These are phyloP conservation scores for Lacerta viridis DNA, from an alignment of 2,797 vertebrate species.

Conservation along the genomic window DNA sequence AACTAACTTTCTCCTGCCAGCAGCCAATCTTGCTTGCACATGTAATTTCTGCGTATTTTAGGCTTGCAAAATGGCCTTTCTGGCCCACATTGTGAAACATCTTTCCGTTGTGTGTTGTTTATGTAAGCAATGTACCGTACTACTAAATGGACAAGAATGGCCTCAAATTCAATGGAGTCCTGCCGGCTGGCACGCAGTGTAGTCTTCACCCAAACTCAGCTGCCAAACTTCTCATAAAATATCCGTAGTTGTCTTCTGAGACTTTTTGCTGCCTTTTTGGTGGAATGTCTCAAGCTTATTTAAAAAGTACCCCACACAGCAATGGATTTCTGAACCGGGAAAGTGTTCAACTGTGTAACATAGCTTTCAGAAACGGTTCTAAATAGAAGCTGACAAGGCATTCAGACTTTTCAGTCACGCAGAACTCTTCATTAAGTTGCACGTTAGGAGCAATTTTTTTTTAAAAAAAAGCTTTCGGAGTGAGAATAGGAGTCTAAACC, in stretches of 20 bases:
- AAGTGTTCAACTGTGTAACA: not conserved
- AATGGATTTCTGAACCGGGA: not conserved
- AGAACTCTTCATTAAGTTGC: not conserved
- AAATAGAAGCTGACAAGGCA: not conserved
- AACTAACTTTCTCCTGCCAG: not conserved
- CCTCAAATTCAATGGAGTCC: constrained; percentile 60
- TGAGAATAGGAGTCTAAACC: not conserved
- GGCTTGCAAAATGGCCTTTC: constrained; percentile 45
- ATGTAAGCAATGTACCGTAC: constrained; percentile 63
- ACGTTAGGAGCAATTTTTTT: not conserved
- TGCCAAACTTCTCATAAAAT: not conserved
- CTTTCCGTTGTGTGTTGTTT: constrained; percentile 50
- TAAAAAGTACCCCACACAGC: not conserved
- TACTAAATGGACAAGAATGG: constrained; percentile 73
- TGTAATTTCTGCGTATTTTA: constrained; percentile 47
- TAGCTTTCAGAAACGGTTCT: constrained; percentile 28
- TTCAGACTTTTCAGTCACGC: not conserved
- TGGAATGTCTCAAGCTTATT: not conserved
- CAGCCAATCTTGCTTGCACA: not conserved
- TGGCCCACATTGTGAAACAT: constrained; percentile 38
- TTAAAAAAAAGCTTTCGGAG: not conserved
- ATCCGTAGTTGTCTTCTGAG: constrained; percentile 32
- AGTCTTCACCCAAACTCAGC: constrained; percentile 45
- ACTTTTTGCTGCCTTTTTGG: constrained; percentile 21
- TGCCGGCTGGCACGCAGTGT: constrained; percentile 64